Percentiles rank a stretch among this genome's conserved stretches.
phyloP scores from a whole-genome alignment of 2,888 invertebrate species.

The Lobophora halterata region DNA sequence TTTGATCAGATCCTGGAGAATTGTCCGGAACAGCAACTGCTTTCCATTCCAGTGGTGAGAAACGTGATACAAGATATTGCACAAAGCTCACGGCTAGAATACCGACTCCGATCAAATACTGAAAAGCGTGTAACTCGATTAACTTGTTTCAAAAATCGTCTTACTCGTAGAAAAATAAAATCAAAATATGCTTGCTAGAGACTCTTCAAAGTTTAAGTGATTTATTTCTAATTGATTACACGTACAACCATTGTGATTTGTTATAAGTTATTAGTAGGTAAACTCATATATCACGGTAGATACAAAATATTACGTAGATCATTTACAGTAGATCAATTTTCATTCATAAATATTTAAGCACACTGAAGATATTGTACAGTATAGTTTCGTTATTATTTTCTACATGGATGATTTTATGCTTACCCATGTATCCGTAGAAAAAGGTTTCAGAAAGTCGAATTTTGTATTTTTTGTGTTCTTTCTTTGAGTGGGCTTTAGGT shows the following conservation, averaged over 20 bases:
- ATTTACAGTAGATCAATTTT: too few relatives aligned
- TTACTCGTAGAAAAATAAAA: too few relatives aligned
- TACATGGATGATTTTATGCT: conserved; percentile 15
- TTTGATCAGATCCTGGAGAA: conserved; percentile 46
- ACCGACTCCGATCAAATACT: conserved; percentile 88
- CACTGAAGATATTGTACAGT: conserved; percentile 6
- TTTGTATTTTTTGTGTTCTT: conserved; percentile 91
- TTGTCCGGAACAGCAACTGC: conserved; percentile 73
- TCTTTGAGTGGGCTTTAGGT: conserved; percentile 82
- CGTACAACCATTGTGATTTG: too few relatives aligned
- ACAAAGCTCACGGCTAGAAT: conserved; percentile 96
- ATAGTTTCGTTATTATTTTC: conserved; percentile 15
- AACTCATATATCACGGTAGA: too few relatives aligned
- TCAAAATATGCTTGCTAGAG: too few relatives aligned
- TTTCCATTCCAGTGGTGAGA: conserved; percentile 98
- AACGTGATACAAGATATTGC: conserved; percentile 95
- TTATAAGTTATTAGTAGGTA: too few relatives aligned
- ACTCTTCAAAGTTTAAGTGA: too few relatives aligned
- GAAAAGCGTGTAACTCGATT: too few relatives aligned
- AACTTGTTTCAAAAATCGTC: conserved; percentile 19
- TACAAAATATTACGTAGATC: too few relatives aligned
- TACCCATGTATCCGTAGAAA: conserved; percentile 98
- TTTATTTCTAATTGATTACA: too few relatives aligned
- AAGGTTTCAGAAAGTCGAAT: conserved; percentile 97
- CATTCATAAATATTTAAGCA: too few relatives aligned